Evolutionary conservation across 2,797 vertebrate genomes (phyloP).

Genomic region (Gallinago nigripennis): DNA sequence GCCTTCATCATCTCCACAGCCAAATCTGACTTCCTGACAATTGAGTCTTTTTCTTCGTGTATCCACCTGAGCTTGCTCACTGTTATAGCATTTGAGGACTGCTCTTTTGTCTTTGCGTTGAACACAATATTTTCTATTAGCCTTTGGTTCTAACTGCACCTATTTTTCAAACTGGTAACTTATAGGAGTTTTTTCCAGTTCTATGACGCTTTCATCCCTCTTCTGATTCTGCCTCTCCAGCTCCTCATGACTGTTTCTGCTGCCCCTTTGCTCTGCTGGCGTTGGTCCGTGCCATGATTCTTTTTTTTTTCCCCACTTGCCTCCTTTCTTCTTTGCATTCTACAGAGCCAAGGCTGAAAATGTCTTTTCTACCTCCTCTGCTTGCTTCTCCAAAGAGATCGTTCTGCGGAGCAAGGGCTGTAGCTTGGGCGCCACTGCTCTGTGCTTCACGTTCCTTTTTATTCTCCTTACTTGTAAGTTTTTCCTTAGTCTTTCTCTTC

Average conservation of each 20-base stretch:
- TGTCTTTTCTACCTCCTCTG: slow-evolving; percentile 10
- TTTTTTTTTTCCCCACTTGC: not conserved
- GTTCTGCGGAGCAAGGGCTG: slow-evolving; percentile 26
- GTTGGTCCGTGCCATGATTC: not conserved
- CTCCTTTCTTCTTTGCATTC: slow-evolving; percentile 22
- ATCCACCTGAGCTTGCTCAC: not conserved
- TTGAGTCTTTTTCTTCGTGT: not conserved
- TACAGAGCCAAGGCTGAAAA: slow-evolving; percentile 21
- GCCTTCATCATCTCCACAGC: not conserved
- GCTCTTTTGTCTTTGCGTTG: not conserved
- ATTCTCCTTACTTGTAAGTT: slow-evolving; percentile 39
- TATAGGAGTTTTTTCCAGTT: not conserved
- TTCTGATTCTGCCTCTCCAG: slow-evolving; percentile 1
- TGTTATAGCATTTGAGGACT: not conserved
- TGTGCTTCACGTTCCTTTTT: not conserved
- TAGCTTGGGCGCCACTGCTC: slow-evolving; percentile 20
- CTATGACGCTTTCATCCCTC: not conserved
- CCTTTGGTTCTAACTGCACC: not conserved
- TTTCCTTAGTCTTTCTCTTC: slow-evolving; percentile 36
- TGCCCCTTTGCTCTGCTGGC: slow-evolving; percentile 11
- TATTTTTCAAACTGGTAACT: not conserved
- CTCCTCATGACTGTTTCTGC: not conserved
- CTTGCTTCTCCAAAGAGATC: slow-evolving; percentile 29
- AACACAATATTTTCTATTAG: not conserved
- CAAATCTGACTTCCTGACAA: not conserved